Percentiles rank a stretch among this genome's conserved stretches.
phyloP scores from a whole-genome alignment of 1,140 invertebrate species.

The Eulimnadia texana region DNA sequence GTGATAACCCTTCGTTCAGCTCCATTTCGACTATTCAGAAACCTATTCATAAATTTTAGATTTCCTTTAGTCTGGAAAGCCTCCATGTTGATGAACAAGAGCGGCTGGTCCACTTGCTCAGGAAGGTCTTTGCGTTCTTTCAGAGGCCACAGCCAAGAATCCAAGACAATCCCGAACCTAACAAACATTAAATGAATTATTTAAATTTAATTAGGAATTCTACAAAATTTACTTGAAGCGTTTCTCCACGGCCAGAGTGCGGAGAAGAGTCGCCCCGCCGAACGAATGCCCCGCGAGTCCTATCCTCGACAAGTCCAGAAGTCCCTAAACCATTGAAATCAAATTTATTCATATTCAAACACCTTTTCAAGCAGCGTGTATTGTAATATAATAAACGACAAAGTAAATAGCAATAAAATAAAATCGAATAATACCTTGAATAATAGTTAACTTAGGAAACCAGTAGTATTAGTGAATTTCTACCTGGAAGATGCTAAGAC shows the following conservation, averaged over 20 bases:
- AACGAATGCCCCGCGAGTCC: slow-evolving; percentile 50
- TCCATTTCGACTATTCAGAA: slow-evolving; percentile 22
- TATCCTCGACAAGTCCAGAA: slow-evolving; percentile 37
- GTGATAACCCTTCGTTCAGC: slow-evolving; percentile 19
- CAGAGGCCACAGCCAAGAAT: slow-evolving; percentile 54
- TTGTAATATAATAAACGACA: too few species aligned
- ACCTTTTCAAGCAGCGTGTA: neutral
- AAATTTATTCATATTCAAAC: slow-evolving; percentile 8
- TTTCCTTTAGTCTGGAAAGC: slow-evolving; percentile 48
- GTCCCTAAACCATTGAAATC: slow-evolving; percentile 30
- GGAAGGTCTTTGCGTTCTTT: slow-evolving; percentile 36
- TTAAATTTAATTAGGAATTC: slow-evolving; percentile 4
- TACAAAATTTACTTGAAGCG: slow-evolving; percentile 35
- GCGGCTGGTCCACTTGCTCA: slow-evolving; percentile 35
- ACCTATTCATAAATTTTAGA: slow-evolving; percentile 38
- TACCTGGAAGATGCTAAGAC: slow-evolving; percentile 13
- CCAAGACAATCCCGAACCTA: slow-evolving; percentile 41
- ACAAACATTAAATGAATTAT: too few species aligned
- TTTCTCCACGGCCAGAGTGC: slow-evolving; percentile 35
- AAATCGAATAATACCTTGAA: slow-evolving; percentile 16
- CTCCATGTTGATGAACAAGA: slow-evolving; percentile 47
- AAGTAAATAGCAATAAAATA: too few species aligned
- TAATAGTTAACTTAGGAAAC: slow-evolving; percentile 23
- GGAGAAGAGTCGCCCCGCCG: slow-evolving; percentile 44
- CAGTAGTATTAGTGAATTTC: too few species aligned